phyloP scores from a whole-genome alignment of 2,113 vertebrate species.

The Chauna torquata region DNA sequence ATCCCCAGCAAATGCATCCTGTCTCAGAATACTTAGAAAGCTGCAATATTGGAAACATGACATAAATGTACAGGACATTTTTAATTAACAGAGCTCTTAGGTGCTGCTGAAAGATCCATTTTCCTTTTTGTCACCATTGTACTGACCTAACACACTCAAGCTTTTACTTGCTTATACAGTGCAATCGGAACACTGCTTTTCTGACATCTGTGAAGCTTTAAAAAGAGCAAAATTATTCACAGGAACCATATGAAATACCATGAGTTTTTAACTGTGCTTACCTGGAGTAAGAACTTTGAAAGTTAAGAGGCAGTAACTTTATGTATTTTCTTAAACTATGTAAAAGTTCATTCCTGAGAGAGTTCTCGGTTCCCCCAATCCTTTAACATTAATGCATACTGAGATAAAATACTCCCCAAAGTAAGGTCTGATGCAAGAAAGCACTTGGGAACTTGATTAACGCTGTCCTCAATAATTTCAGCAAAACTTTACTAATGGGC shows the following conservation, averaged over 20 bases:
- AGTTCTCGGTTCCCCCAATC: not conserved
- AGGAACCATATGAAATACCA: not conserved
- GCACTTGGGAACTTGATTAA: not conserved
- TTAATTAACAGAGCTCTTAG: not conserved
- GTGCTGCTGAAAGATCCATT: not conserved
- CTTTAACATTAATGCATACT: not conserved
- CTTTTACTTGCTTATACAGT: constrained; percentile 2
- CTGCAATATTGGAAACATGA: not conserved
- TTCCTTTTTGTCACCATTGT: not conserved
- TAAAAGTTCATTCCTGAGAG: not conserved
- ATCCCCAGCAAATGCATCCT: not conserved
- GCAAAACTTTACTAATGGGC: not conserved
- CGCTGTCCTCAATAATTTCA: not conserved
- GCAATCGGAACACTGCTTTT: constrained; percentile 11
- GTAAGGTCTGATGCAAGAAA: not conserved
- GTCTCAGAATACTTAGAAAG: not conserved
- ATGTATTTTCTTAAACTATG: not conserved
- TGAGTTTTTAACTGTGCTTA: not conserved
- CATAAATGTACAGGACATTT: not conserved
- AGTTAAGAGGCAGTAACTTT: not conserved
- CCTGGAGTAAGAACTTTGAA: not conserved
- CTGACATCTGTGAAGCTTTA: not conserved
- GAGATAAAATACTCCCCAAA: not conserved
- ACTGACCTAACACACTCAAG: not conserved
- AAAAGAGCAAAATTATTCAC: not conserved